Conservation (phyloP, 2,797 vertebrate genomes). For the Meriones psammophilus region DNA sequence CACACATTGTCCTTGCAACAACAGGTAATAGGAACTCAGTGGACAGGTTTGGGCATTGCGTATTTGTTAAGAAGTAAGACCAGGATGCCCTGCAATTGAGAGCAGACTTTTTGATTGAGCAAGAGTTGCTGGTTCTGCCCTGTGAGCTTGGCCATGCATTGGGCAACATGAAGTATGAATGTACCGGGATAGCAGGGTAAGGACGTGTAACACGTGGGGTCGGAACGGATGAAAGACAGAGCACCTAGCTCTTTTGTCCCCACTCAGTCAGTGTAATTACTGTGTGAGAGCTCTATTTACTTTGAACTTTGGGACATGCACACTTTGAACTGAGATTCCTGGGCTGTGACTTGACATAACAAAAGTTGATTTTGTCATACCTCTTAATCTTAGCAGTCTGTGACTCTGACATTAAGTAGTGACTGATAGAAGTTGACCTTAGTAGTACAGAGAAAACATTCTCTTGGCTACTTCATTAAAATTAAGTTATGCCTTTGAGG, state of each 20-base stretch:
- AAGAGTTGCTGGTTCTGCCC: background rate
- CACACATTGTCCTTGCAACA: conserved; percentile 96
- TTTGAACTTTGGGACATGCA: background rate
- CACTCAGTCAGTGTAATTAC: background rate
- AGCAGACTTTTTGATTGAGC: background rate
- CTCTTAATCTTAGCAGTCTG: background rate
- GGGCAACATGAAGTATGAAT: background rate
- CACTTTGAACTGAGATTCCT: conserved; percentile 17
- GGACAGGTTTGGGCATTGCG: background rate
- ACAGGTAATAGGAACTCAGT: conserved; percentile 90
- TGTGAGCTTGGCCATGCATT: background rate
- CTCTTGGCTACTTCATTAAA: background rate
- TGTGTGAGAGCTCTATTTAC: background rate
- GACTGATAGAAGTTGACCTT: background rate
- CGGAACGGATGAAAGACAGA: background rate
- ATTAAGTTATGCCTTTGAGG: conserved; percentile 21
- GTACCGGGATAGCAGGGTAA: background rate
- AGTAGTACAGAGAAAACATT: background rate
- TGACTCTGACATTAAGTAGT: background rate
- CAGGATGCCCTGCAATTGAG: background rate
- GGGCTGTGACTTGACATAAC: conserved; percentile 13
- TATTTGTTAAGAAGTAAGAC: conserved; percentile 37
- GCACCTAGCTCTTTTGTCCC: background rate
- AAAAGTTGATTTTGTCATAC: background rate
- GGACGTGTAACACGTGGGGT: background rate